Base-by-base conservation (phyloP, 2,888 invertebrate species). In the Petrolisthes cinctipes region DNA sequence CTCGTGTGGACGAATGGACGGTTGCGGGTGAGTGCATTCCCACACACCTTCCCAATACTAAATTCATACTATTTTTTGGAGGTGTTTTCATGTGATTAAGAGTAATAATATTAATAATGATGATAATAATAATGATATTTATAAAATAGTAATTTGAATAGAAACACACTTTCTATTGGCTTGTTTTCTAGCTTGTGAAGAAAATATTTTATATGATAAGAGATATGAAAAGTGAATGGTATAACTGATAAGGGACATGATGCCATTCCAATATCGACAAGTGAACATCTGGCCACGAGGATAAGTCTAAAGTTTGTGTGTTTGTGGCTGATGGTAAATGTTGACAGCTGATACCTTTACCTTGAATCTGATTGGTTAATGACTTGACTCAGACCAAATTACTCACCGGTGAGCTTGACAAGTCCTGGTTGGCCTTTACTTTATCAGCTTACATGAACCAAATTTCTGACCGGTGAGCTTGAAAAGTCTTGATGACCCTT, bases 141-240 rank as follows among this genome's bases (percentile, higher is more conserved):
- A 37, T 37, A 37, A 37, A 37, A 37, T 37, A 37, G 37, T 78
- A 78, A 51, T 85, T 79, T 53, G 23, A 85, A 76, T 68, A 54
- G 85, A 85, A 85, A 85, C 85, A 85, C 85, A 85, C 79, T 57
- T 79, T 57, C 56, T 76, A 85, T 85, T 85, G 85, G 85, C 79
- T 76, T 66, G 78, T 85, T 61, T 54, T 61, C 75, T 56, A 86
- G n/a, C 51, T 82, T 17, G 76, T 57, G 71, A 80, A 80, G 51
- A 20, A 54, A 23, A n/a, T 20, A 56, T 54, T 56, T 17, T 56
- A 79, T n/a, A 37, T 54, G 17, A n/a, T 54, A 79, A 54, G 79
- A 37, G 51, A 20, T 20, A 20, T 76, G 23, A 76, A 51, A 17
- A 51, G 76, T 7, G 37, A 79, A 57, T 20, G 56, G 9, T 57